phyloP scores from a whole-genome alignment of 2,797 vertebrate genomes.

The Mus spretus region DNA sequence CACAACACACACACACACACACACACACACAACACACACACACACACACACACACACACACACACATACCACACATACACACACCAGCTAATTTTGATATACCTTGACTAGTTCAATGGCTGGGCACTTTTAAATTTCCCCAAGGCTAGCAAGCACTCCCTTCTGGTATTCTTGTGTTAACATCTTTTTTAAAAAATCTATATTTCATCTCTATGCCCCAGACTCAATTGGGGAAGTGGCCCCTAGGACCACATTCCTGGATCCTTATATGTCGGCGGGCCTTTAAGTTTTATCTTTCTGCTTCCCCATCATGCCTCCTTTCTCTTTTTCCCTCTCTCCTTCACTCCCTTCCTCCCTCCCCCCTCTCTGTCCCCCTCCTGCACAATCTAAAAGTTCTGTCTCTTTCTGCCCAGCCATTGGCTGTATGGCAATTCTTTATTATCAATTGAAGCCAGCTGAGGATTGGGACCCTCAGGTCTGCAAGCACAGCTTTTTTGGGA shows the following conservation, averaged over 20 bases:
- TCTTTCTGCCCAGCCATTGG: neutral
- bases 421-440: neutral
- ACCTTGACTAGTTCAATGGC: neutral
- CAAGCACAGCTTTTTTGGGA: neutral
- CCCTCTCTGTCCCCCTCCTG: too few species aligned
- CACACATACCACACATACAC: too few species aligned
- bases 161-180: neutral
- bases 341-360: too few species aligned
- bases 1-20: too few species aligned
- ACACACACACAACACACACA: too few species aligned
- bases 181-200: neutral
- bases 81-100: neutral
- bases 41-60: too few species aligned
- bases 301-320: too few species aligned
- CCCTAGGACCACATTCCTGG: neutral
- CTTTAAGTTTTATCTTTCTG: neutral
- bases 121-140: neutral
- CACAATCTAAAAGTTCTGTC: neutral
- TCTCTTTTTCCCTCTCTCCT: too few species aligned
- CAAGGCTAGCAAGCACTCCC: neutral
- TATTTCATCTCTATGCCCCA: neutral
- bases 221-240: neutral
- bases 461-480: neutral
- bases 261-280: neutral
- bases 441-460: neutral